Percentiles rank a stretch among this genome's conserved stretches.
Conservation (phyloP, 2,797 vertebrate species). For the Toxotes lorentzi region DNA sequence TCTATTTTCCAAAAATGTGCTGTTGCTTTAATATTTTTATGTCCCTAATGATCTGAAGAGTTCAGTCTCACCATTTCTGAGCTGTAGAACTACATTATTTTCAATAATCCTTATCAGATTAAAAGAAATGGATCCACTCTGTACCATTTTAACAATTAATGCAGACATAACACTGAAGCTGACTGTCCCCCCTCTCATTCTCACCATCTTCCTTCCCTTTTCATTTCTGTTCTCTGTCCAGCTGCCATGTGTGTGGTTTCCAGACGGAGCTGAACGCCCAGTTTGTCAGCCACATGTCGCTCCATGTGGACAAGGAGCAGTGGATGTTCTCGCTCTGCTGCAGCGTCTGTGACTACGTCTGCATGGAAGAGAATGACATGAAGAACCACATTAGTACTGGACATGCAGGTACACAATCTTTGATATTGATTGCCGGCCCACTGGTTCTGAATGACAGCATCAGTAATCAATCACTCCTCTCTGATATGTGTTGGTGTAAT, state of each 20-base stretch:
- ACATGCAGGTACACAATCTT: slow-evolving; percentile 89
- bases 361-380: slow-evolving; percentile 97
- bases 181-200: slow-evolving; percentile 52
- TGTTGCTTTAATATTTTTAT: not conserved
- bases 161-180: slow-evolving; percentile 61
- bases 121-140: slow-evolving; percentile 27
- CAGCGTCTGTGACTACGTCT: slow-evolving; percentile 94
- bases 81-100: slow-evolving; percentile 4
- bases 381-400: slow-evolving; percentile 93
- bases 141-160: slow-evolving; percentile 53
- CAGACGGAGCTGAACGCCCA: slow-evolving; percentile 98
- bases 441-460: not conserved
- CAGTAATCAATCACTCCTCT: not conserved
- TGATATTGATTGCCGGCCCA: no score
- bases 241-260: slow-evolving; percentile 99
- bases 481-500: not conserved
- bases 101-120: slow-evolving; percentile 26
- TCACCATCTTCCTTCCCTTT: slow-evolving; percentile 58
- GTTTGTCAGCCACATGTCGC: slow-evolving; percentile 99
- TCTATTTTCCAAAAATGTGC: slow-evolving; percentile 16
- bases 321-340: slow-evolving; percentile 99
- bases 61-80: slow-evolving; percentile 8
- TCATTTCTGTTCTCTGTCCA: slow-evolving; percentile 79
- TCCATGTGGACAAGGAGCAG: slow-evolving; percentile 99
- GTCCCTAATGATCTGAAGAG: slow-evolving; percentile 4